Base-by-base conservation (phyloP, 2,113 vertebrate species). In the Aegithalos caudatus region DNA sequence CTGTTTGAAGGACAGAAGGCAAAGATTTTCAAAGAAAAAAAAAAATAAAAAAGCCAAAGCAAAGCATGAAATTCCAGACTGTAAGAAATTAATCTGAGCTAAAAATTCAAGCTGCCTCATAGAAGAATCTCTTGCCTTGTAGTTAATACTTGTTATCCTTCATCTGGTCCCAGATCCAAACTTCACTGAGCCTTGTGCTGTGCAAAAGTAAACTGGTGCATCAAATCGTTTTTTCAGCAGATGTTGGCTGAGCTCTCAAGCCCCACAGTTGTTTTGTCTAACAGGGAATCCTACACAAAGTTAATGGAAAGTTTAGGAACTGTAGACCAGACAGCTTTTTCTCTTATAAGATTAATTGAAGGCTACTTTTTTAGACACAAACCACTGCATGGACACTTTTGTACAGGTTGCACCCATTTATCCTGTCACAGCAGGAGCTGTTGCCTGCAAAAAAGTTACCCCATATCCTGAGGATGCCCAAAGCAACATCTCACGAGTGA, bases 301-400 rank as follows among this genome's bases (percentile, higher is more conserved):
- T 54, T 77, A 66, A 38, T 69, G 33, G 60, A 81, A 90, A 81
- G 15, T 47, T 92, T 88, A 67, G 62, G 47, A 90, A 62, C 42
- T 50, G 29, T 12, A 38, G 54, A 12, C 35, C 33, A 86, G 71
- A 45, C 0, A 1, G 28, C 28, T 81, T 83, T 92, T 90, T 60
- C 56, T 47, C n/a, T 76, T 45, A 45, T 9, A 79, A 57, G 38
- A 67, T 24, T 71, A 64, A 81, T 37, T 12, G 33, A 84, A 91
- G 9, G 12, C 13, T 27, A 40, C 19, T 28, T 94, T 94, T 67
- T 45, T 0, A 8, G 62, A 61, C 29, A 85, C 44, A 80, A 79
- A 85, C 20, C 4, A 3, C 20, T n/a, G 38, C 27, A 45, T 1
- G 16, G 61, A 25, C 22, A 16, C 35, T 77, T 88, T 25, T 74